Evolutionary conservation across 2,113 vertebrate species (phyloP).

Genomic region (Xiphias gladius): DNA sequence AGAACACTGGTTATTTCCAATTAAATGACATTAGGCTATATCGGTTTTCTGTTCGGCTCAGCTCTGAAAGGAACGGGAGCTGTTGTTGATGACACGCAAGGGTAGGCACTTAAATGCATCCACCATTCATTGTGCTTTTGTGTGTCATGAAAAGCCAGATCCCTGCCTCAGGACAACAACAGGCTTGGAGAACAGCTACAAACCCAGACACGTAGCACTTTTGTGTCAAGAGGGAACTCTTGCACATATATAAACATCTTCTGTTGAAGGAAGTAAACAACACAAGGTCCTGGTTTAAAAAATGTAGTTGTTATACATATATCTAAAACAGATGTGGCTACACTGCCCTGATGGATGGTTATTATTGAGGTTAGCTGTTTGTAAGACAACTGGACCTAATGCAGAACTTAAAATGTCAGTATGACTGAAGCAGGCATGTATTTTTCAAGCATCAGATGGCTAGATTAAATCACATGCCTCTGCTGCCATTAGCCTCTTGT

Average conservation of each 20-base stretch:
- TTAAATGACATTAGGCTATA: conserved; percentile 40
- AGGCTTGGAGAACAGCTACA: conserved; percentile 9
- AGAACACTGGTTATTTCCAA: conserved; percentile 34
- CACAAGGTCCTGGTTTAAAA: conserved; percentile 33
- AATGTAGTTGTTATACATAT: neutral
- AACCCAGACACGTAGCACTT: conserved; percentile 21
- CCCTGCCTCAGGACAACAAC: conserved; percentile 50
- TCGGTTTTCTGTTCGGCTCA: conserved; percentile 23
- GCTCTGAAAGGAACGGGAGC: conserved; percentile 46
- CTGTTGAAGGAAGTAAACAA: conserved; percentile 51
- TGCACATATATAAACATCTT: conserved; percentile 47
- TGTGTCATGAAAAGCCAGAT: conserved; percentile 39
- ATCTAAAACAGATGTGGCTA: conserved; percentile 12
- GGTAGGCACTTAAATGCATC: conserved; percentile 46
- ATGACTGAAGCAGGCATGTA: conserved; percentile 20
- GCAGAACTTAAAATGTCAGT: neutral
- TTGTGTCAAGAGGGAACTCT: neutral
- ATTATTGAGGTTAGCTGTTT: conserved; percentile 6
- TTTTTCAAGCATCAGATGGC: conserved; percentile 20
- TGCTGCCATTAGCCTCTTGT: conserved; percentile 17
- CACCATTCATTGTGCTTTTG: conserved; percentile 44
- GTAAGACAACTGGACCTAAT: neutral
- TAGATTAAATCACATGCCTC: conserved; percentile 17
- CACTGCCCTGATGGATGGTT: neutral
- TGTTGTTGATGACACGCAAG: conserved; percentile 58